phyloP scores from a whole-genome alignment of 2,888 invertebrate genomes.

The Cheilosia vulpina region DNA sequence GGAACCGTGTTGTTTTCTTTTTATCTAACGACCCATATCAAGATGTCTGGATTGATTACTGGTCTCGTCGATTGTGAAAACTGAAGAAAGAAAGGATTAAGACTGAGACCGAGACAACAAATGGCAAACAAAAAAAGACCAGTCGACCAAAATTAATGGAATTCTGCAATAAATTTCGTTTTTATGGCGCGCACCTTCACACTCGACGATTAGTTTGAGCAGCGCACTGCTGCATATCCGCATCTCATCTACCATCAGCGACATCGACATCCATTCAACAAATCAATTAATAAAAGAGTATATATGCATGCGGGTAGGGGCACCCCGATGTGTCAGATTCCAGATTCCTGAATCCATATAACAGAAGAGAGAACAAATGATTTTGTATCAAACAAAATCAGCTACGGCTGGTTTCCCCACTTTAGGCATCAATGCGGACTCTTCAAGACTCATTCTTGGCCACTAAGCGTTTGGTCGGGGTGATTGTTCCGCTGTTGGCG shows the following conservation, averaged over 20 bases:
- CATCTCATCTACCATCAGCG: conserved; percentile 18
- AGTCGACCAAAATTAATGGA: conserved; percentile 81
- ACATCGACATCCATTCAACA: conserved; percentile 56
- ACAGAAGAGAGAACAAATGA: not conserved
- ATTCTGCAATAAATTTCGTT: conserved; percentile 82
- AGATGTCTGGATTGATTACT: conserved; percentile 71
- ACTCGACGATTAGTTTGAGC: conserved; percentile 52
- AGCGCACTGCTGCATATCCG: conserved; percentile 36
- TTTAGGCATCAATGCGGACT: not conserved
- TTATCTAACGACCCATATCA: conserved; percentile 43
- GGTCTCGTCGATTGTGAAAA: conserved; percentile 20
- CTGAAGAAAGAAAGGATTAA: conserved; percentile 26
- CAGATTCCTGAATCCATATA: conserved; percentile 8
- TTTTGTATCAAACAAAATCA: conserved; percentile 28
- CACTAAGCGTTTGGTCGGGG: conserved; percentile 29
- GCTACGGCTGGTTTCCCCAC: conserved; percentile 2
- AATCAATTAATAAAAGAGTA: conserved; percentile 67
- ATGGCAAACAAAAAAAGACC: conserved; percentile 3
- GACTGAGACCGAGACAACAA: no score
- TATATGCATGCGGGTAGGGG: not conserved
- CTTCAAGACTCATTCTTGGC: conserved; percentile 27
- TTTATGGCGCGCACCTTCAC: conserved; percentile 77
- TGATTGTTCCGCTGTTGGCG: conserved; percentile 48
- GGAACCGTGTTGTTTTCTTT: conserved; percentile 6
- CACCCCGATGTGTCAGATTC: conserved; percentile 62